These are phyloP conservation scores for Molorchus minor DNA, from an alignment of 2,888 invertebrate genomes.

Conservation along the genomic window DNA sequence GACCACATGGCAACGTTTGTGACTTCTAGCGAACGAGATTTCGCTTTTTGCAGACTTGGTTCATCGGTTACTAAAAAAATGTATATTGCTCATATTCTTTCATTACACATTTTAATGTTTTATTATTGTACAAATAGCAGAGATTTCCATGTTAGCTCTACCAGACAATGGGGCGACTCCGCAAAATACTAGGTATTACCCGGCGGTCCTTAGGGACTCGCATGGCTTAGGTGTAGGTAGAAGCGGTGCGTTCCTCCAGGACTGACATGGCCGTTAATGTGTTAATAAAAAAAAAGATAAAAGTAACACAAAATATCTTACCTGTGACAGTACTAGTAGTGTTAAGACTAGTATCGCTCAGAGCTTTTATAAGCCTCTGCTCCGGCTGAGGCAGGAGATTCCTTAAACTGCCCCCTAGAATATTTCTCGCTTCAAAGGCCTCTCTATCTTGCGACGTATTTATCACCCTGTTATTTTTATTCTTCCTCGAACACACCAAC, in stretches of 20 bases:
- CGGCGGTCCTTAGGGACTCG: too few relatives aligned
- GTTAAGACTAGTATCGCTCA: slow-evolving; percentile 92
- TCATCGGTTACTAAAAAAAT: slow-evolving; percentile 68
- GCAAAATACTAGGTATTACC: too few relatives aligned
- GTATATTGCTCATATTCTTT: too few relatives aligned
- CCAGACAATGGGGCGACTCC: too few relatives aligned
- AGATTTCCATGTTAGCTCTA: too few relatives aligned
- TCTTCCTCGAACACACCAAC: slow-evolving; percentile 85
- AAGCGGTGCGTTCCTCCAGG: too few relatives aligned
- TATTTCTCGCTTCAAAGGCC: slow-evolving; percentile 83
- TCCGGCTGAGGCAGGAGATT: slow-evolving; percentile 70
- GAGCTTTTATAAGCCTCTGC: slow-evolving; percentile 81
- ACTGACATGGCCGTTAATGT: too few relatives aligned
- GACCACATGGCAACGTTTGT: slow-evolving; percentile 98
- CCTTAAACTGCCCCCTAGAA: slow-evolving; percentile 86
- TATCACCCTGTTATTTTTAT: slow-evolving; percentile 71
- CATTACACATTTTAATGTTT: too few relatives aligned
- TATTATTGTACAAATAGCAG: too few relatives aligned
- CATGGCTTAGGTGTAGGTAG: too few relatives aligned
- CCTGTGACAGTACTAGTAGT: slow-evolving; percentile 84
- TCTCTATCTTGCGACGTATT: slow-evolving; percentile 78
- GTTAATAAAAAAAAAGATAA: too few relatives aligned
- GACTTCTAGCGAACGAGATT: slow-evolving; percentile 94
- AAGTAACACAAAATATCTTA: too few relatives aligned
- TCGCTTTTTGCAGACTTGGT: slow-evolving; percentile 70